These are phyloP conservation scores for Oryzias dopingdopingensis DNA, from an alignment of 2,797 vertebrate genomes.

Conservation along the genomic window DNA sequence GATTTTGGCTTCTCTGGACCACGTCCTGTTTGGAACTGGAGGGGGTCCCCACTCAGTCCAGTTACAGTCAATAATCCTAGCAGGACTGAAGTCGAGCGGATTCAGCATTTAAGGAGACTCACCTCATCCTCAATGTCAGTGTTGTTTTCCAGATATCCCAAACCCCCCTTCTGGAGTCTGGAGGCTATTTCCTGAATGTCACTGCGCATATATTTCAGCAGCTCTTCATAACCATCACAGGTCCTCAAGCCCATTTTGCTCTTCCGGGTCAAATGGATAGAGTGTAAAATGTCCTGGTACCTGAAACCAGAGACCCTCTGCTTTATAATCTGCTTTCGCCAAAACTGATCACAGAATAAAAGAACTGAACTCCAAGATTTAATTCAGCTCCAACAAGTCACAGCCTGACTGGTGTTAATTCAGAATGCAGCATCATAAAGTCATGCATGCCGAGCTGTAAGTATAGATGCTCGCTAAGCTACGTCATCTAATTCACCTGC, in stretches of 20 bases:
- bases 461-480: too few relatives aligned
- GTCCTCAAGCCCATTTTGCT: conserved; percentile 84
- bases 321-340: neutral
- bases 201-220: conserved; percentile 89
- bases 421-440: conserved; percentile 3
- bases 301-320: conserved; percentile 58
- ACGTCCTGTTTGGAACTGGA: too few relatives aligned
- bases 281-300: conserved; percentile 92
- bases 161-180: conserved; percentile 91
- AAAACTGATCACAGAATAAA: too few relatives aligned
- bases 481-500: conserved; percentile 71
- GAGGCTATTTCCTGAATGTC: conserved; percentile 94
- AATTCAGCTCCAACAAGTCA: too few relatives aligned
- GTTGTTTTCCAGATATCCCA: conserved; percentile 90
- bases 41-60: too few relatives aligned
- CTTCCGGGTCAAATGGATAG: conserved; percentile 88
- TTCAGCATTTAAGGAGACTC: neutral
- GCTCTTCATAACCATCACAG: conserved; percentile 88
- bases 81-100: too few relatives aligned
- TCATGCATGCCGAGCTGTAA: neutral
- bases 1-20: too few relatives aligned
- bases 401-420: too few relatives aligned
- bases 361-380: too few relatives aligned
- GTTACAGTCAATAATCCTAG: too few relatives aligned
- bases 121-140: conserved; percentile 67